Base-by-base conservation (phyloP, 2,888 invertebrate species). In the Acutogordius australiensis region DNA sequence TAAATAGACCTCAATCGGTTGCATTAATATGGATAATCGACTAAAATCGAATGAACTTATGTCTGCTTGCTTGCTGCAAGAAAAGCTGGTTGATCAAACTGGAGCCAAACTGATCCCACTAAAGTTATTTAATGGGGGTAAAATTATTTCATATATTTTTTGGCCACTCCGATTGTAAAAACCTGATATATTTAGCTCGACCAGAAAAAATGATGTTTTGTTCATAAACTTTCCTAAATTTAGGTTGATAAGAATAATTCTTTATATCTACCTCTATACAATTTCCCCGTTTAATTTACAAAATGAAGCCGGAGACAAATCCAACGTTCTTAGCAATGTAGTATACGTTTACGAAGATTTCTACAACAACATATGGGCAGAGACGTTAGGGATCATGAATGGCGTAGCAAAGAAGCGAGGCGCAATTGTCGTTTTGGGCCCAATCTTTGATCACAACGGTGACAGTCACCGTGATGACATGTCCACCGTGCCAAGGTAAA, bases 371-470 rank as follows among this genome's bases (percentile, higher is more conserved):
- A 51, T 51, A n/a, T 51, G 51, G 51, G 23, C 18, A 4, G 51
- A 26, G 4, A 23, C 23, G 8, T n/a, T 51, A 26, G 23, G 26
- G 4, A 23, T 4, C 4, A 21, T 51, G 13, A 23, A 8, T 4
- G 51, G 23, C 23, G 13, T 51, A 4, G 51, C 51, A 4, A 23
- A n/a, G 4, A 51, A 51, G 23, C 8, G 51, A 23, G 4, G 4
- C 13, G 51, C 51, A 4, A 51, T 21, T 23, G 26, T 51, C 4
- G 23, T 51, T n/a, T 4, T 51, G 4, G 51, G 51, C 18, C 51
- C 51, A 13, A 23, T 51, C 23, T 51, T 51, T 51, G 51, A 51
- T 51, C 51, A 51, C 51, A 51, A 51, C 26, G 51, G 51, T 51
- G 51, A 51, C 23, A 23, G 51, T 21, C 23, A n/a, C 18, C 8